Evolutionary conservation across 2,113 vertebrate genomes (phyloP).

Genomic region (Xiphophorus couchianus): DNA sequence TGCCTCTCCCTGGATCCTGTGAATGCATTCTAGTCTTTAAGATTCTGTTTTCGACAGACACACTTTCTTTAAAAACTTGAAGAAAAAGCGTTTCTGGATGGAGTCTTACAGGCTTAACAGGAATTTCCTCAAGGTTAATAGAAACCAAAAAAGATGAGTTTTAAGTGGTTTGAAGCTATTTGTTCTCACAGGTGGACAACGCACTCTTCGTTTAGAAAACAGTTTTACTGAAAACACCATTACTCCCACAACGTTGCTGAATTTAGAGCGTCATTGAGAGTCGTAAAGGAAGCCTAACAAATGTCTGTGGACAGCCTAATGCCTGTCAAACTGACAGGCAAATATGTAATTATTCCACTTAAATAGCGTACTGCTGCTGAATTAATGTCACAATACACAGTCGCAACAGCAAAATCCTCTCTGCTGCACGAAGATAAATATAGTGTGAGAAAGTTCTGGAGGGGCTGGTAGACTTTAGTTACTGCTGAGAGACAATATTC

Average conservation of each 20-base stretch:
- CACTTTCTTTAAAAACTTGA: not conserved
- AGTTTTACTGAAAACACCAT: conserved; percentile 36
- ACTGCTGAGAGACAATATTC: not conserved
- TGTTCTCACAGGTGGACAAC: conserved; percentile 64
- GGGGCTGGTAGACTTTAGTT: not conserved
- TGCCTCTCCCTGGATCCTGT: no score
- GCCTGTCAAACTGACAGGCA: conserved; percentile 56
- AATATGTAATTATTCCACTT: conserved; percentile 73
- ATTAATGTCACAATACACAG: conserved; percentile 24
- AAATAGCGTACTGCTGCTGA: conserved; percentile 25
- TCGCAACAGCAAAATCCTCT: conserved; percentile 26
- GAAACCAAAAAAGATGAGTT: conserved; percentile 77
- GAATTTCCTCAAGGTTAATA: conserved; percentile 84
- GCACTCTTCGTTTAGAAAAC: conserved; percentile 51
- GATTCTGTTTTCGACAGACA: no score
- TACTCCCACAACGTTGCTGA: conserved; percentile 17
- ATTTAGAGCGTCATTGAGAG: conserved; percentile 24
- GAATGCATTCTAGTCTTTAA: no score
- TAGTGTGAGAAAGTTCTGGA: conserved; percentile 15
- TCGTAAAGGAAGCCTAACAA: conserved; percentile 27
- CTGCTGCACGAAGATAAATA: conserved; percentile 45
- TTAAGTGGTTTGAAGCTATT: conserved; percentile 66
- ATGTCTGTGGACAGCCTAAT: conserved; percentile 49
- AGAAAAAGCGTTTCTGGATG: conserved; percentile 73
- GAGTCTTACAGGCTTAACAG: conserved; percentile 78